Base-by-base conservation (phyloP, 2,113 vertebrate species). In the Panthera tigris region DNA sequence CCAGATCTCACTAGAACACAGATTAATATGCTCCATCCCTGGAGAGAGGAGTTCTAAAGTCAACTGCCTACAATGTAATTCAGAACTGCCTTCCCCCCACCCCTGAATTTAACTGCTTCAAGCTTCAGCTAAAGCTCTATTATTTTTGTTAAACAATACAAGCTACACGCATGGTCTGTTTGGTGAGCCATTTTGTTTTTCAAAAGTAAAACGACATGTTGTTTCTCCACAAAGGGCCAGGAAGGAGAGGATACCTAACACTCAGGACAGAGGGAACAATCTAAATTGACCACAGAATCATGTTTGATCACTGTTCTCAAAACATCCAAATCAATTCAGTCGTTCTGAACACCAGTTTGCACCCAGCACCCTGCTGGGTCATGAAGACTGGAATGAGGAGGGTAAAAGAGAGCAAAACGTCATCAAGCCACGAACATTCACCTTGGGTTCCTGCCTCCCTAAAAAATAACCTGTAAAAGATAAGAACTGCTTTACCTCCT, bases 131-230 rank as follows among this genome's bases (percentile, higher is more conserved):
- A 88, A 39, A 95, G 36, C 33, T 94, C 36, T 27, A 29, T 78
- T 80, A 33, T 80, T 93, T 92, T 80, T 63, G 3, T 79, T 85
- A 88, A 95, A 82, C 76, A 93, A 29, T 63, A 88, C 12, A 91
- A 88, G 31, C 84, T 78, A 25, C 3, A 23, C 55, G 45, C 63
- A 36, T 81, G 71, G 39, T 81, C 83, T 96, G 8, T 57, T 69
- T n/a, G 15, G 7, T 52, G 7, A 74, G 61, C 15, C 11, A 74
- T 39, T 88, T 83, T 88, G 55, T 61, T 61, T 61, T 61, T 9
- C 57, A 25, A 61, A 61, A 61, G 21, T 61, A 61, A 61, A 61
- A 61, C 21, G 9, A 61, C 21, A 21, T 11, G 91, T 50, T 96
- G 73, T 91, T 81, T 93, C 45, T 12, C 78, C 82, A 92, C 52